Conservation (phyloP, 2,113 vertebrate genomes). For the Erythrocercus mccallii region DNA sequence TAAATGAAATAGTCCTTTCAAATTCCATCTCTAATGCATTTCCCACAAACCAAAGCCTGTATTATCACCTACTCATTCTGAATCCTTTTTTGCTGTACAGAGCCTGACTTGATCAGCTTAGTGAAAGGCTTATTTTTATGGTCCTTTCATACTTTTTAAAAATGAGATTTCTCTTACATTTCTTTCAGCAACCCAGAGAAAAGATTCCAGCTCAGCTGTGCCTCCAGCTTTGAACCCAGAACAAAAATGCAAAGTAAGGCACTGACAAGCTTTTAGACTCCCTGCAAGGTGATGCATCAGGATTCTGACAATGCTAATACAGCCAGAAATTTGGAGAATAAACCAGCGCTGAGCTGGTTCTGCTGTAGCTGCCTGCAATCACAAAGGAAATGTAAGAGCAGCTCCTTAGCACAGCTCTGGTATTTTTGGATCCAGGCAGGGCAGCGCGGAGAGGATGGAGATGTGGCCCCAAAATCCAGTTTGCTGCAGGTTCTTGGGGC, state of each 20-base stretch:
- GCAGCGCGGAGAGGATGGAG: not conserved
- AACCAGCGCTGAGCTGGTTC: not conserved
- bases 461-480: not conserved
- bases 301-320: not conserved
- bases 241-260: constrained; percentile 51
- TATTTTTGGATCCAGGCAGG: not conserved
- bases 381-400: not conserved
- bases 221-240: constrained; percentile 30
- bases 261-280: constrained; percentile 22
- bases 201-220: not conserved
- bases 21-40: constrained; percentile 47
- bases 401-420: not conserved
- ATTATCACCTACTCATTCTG: constrained; percentile 51
- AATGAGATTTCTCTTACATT: constrained; percentile 41
- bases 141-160: constrained; percentile 23
- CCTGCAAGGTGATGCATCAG: constrained; percentile 44
- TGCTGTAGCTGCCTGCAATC: not conserved
- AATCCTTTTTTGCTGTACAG: constrained; percentile 27
- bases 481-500: not conserved
- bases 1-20: constrained; percentile 61
- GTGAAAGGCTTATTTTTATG: constrained; percentile 48
- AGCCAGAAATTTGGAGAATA: not conserved
- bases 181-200: constrained; percentile 30
- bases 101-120: constrained; percentile 59
- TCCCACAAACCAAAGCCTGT: constrained; percentile 55